Percentiles rank a stretch among this genome's conserved stretches.
Evolutionary conservation across 2,888 invertebrate genomes (phyloP).

Genomic region (Xylocampa areola): DNA sequence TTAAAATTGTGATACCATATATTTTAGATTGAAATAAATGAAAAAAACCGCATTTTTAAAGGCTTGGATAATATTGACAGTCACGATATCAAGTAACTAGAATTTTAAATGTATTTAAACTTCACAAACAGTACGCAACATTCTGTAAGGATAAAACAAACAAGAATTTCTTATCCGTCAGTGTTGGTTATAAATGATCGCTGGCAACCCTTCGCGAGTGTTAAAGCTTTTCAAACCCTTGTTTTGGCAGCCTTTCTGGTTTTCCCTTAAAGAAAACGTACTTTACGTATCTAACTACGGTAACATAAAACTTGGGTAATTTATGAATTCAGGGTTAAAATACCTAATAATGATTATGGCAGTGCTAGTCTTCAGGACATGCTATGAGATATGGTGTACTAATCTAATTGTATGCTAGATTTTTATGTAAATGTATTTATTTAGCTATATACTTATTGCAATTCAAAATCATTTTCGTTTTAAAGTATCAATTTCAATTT

Average conservation of each 20-base stretch:
- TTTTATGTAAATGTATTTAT: no score
- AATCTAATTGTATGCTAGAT: no score
- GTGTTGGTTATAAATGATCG: constrained; percentile 80
- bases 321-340: constrained; percentile 52
- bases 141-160: constrained; percentile 72
- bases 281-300: constrained; percentile 64
- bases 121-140: constrained; percentile 60
- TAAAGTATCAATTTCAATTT: no score
- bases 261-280: constrained; percentile 64
- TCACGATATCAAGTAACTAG: constrained; percentile 22
- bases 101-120: constrained; percentile 52
- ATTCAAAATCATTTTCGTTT: no score
- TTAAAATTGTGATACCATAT: no score
- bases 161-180: constrained; percentile 78
- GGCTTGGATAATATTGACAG: constrained; percentile 27
- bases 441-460: no score
- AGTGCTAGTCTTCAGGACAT: no score
- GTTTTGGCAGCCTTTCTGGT: constrained; percentile 71
- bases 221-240: constrained; percentile 73
- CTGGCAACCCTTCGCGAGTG: constrained; percentile 69
- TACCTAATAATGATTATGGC: no score
- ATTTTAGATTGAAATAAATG: no score
- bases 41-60: background rate
- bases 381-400: no score
- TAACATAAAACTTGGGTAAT: constrained; percentile 51